Evolutionary conservation across 2,888 invertebrate species (phyloP).

Genomic region (Adelognathus sp.): DNA sequence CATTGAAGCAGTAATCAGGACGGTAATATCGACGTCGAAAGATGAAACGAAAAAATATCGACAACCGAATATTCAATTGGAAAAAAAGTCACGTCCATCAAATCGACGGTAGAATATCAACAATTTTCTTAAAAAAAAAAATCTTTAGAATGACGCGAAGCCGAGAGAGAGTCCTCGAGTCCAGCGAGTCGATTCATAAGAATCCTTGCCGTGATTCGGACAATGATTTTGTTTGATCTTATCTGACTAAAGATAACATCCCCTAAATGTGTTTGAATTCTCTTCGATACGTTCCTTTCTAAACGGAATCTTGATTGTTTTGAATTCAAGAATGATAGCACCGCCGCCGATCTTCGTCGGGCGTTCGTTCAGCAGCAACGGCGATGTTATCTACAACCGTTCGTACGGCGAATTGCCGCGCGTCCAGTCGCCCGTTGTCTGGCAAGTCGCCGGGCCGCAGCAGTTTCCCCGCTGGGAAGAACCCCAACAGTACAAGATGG

Average conservation of each 20-base stretch:
- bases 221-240: constrained; percentile 77
- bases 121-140: constrained; percentile 5
- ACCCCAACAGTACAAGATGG: constrained; percentile 66
- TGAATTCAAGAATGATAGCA: constrained; percentile 68
- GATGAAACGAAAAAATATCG: too few relatives aligned
- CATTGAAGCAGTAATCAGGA: too few relatives aligned
- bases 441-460: constrained; percentile 69
- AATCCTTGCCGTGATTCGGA: constrained; percentile 74
- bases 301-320: too few relatives aligned
- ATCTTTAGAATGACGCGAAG: constrained; percentile 70
- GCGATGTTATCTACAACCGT: constrained; percentile 72
- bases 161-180: constrained; percentile 77
- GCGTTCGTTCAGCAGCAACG: constrained; percentile 70
- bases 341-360: constrained; percentile 73
- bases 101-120: too few relatives aligned
- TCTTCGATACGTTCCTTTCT: background rate
- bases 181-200: constrained; percentile 72
- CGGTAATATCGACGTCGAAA: too few relatives aligned
- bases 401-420: constrained; percentile 73
- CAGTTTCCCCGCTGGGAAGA: constrained; percentile 72
- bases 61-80: too few relatives aligned
- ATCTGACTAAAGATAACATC: constrained; percentile 71
- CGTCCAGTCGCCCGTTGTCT: constrained; percentile 73
- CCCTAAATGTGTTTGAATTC: background rate
- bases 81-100: too few relatives aligned